Base-by-base conservation (phyloP, 2,113 vertebrate species). In the Chamaea fasciata region DNA sequence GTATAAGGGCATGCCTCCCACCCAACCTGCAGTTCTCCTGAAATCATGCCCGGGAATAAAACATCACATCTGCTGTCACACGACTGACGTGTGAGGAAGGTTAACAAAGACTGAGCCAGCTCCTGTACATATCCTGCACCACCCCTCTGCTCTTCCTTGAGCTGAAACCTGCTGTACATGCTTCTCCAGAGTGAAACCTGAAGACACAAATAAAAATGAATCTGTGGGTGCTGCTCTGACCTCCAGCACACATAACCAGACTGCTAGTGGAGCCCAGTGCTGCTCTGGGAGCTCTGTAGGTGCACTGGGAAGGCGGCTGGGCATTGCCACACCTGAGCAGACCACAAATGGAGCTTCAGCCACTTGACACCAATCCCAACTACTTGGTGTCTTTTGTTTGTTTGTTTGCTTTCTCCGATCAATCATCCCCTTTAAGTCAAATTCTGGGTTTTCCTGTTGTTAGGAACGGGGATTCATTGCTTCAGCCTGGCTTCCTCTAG, bases 401-500 rank as follows among this genome's bases (percentile, higher is more conserved):
- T 82, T 56, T 82, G 49, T 28, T 78, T 53, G 74, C 35, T 65
- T 68, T 37, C 47, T 37, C 47, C 76, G 71, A 44, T 92, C 67
- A 85, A 35, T 94, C 90, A 87, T 12, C 20, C 35, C 39, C 74
- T 82, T 47, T 33, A 71, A 93, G 88, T 56, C 44, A 75, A 94
- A 92, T 71, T 69, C 59, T 77, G 77, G 30, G 13, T 49, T 94
- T 95, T 95, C 94, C 92, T 93, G 88, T 94, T 95, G 86, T 91
- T 80, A 83, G 50, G 81, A 82, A 47, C 6, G 2, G 50, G 75
- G 83, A 93, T 88, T 91, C 93, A 70, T 87, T 94, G 91, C 79
- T 90, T 59, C 89, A 96, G 82, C 39, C 71, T 70, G 67, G 75
- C 65, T 95, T 97, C 97, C 96, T 96, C 76, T 39, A 93, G 84